Percentiles rank a stretch among this genome's conserved stretches.
Evolutionary conservation across 2,113 vertebrate genomes (phyloP).

Genomic region (Cephalopholis sonnerati): DNA sequence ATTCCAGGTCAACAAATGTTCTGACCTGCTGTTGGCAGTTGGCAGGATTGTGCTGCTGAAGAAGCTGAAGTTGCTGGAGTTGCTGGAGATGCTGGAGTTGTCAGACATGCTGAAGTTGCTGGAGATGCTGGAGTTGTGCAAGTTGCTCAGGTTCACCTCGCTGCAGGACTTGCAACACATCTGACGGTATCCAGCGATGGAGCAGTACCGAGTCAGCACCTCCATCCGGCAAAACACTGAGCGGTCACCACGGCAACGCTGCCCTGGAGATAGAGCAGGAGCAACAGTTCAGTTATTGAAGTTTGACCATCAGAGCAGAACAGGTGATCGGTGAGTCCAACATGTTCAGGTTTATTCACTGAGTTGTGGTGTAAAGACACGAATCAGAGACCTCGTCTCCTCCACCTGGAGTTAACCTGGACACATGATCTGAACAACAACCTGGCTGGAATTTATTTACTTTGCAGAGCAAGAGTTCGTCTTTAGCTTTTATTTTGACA

Average conservation of each 20-base stretch:
- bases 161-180: slow-evolving; percentile 96
- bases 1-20: too few species aligned
- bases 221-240: slow-evolving; percentile 95
- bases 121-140: slow-evolving; percentile 26
- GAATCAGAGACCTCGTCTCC: background rate
- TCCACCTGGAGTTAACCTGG: too few species aligned
- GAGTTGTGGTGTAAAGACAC: background rate
- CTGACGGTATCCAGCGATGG: slow-evolving; percentile 89
- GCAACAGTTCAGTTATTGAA: background rate
- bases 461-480: too few species aligned
- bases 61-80: slow-evolving; percentile 65
- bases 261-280: slow-evolving; percentile 85
- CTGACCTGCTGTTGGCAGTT: slow-evolving; percentile 36
- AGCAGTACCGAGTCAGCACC: slow-evolving; percentile 91
- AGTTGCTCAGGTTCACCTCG: slow-evolving; percentile 67
- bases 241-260: slow-evolving; percentile 93
- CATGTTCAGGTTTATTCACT: background rate
- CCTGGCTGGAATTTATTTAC: background rate
- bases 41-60: background rate
- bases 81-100: slow-evolving; percentile 64
- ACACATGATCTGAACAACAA: too few species aligned
- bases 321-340: background rate
- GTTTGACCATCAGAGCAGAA: background rate
- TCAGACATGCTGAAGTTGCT: slow-evolving; percentile 10
- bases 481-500: too few species aligned